Evolutionary conservation across 37 sponge, comb jelly and placozoan species (phyloP).

Genomic region (Oopsacas minuta): DNA sequence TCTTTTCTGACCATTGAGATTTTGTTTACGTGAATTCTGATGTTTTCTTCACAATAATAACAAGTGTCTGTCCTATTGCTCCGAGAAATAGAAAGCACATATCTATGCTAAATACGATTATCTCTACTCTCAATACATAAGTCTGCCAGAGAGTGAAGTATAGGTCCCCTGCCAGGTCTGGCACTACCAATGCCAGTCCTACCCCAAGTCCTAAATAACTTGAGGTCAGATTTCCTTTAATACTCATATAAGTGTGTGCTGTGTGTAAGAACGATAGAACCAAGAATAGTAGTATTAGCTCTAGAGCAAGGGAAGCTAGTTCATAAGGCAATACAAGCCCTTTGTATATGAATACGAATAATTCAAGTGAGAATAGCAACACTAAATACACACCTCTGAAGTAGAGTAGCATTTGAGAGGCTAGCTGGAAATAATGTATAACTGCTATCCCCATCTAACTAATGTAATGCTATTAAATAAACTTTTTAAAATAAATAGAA

Average conservation of each 20-base stretch:
- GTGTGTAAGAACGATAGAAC: background rate
- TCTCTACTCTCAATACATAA: background rate
- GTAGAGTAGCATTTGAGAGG: conserved; percentile 1
- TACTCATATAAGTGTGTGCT: background rate
- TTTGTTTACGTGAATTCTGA: background rate
- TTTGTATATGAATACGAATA: background rate
- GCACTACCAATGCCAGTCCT: background rate
- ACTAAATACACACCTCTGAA: background rate
- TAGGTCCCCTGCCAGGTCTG: background rate
- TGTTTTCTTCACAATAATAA: background rate
- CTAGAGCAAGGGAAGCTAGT: background rate
- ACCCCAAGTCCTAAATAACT: background rate
- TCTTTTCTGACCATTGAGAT: background rate
- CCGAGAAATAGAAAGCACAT: background rate
- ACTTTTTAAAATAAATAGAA: too few relatives aligned
- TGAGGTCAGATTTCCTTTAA: background rate
- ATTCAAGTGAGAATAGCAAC: background rate
- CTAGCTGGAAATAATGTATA: background rate
- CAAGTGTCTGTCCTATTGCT: background rate
- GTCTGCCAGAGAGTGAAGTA: conserved; percentile 1
- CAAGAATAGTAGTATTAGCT: background rate
- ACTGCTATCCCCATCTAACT: background rate
- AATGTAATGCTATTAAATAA: too few relatives aligned
- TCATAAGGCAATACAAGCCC: background rate
- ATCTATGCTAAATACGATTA: background rate